Base-by-base conservation (phyloP, 2,113 vertebrate genomes). In the Eurystomus gularis region DNA sequence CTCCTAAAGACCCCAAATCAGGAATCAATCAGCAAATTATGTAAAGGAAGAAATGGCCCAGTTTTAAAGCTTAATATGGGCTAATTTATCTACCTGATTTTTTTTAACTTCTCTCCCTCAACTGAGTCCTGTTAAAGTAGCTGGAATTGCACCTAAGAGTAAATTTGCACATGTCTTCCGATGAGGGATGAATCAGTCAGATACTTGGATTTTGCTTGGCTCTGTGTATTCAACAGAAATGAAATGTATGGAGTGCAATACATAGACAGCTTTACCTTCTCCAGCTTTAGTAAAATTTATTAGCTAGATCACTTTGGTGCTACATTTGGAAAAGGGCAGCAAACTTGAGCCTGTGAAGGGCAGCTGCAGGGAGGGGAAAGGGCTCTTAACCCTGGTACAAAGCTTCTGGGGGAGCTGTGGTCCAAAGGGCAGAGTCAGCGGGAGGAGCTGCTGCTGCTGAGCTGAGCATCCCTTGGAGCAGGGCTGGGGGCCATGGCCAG, bases 401-500 rank as follows among this genome's bases (percentile, higher is more conserved):
- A 55, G 5, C 2, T 31, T 80, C 58, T 7, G 51, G 10, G 21
- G 11, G 9, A 29, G 14, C 1, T 82, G 33, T 18, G 29, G 26
- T 16, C n/a, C 28, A 19, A 19, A 42, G 31, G n/a, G 25, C 40
- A 46, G 31, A 33, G 31, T 17, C 16, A 3, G 61, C 13, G 18
- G 40, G 21, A 46, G 13, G 3, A 24, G 17, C 54, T 7, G 37
- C 55, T 28, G 17, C 54, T 7, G 37, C 55, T 40, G 33, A 25
- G 48, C 28, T 0, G 6, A 55, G 55, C 13, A n/a, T 31, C 37
- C 13, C 7, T 19, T 8, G 28, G 69, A 39, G 4, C 13, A 17
- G 25, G 26, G 15, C 18, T 2, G 9, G 21, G 25, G 44, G 23
- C 20, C 16, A n/a, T 0, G 4, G 26, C 26, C 1, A 2, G 9